phyloP scores from a whole-genome alignment of 2,888 invertebrate species.

The Xylocampa areola region DNA sequence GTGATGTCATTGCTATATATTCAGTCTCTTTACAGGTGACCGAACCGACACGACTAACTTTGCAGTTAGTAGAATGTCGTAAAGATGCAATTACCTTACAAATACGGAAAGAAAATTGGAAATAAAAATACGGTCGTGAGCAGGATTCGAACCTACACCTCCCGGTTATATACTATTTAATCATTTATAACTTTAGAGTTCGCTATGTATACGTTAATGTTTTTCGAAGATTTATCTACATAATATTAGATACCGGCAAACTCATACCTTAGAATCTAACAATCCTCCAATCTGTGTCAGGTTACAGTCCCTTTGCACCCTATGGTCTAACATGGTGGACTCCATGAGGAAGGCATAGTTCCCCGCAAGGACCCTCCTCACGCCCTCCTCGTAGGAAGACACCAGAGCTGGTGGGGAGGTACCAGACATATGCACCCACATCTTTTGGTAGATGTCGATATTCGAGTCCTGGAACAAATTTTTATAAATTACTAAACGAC shows the following conservation, averaged over 20 bases:
- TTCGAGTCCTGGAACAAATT: conserved; percentile 92
- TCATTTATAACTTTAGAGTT: no score
- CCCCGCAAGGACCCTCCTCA: conserved; percentile 94
- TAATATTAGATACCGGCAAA: background rate
- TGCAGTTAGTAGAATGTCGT: no score
- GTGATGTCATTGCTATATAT: no score
- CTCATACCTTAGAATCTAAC: conserved; percentile 84
- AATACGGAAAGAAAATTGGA: no score
- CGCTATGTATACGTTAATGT: no score
- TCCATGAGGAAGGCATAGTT: conserved; percentile 99
- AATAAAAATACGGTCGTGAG: no score
- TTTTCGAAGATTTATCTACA: no score
- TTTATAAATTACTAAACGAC: background rate
- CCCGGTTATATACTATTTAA: no score
- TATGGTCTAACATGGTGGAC: conserved; percentile 98
- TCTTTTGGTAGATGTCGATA: conserved; percentile 96
- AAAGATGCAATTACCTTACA: no score
- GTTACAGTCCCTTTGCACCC: conserved; percentile 98
- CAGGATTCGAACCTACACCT: no score
- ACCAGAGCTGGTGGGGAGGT: conserved; percentile 95
- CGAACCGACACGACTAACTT: no score
- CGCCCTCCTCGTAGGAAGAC: conserved; percentile 97
- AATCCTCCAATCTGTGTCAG: conserved; percentile 98
- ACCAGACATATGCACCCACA: conserved; percentile 98
- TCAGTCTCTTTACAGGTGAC: no score